A percentile compares a stretch with the other conserved stretches of the same genome.
Evolutionary conservation across 23 tunicate genomes (phyloP).

Genomic region (Corella eumyota): DNA sequence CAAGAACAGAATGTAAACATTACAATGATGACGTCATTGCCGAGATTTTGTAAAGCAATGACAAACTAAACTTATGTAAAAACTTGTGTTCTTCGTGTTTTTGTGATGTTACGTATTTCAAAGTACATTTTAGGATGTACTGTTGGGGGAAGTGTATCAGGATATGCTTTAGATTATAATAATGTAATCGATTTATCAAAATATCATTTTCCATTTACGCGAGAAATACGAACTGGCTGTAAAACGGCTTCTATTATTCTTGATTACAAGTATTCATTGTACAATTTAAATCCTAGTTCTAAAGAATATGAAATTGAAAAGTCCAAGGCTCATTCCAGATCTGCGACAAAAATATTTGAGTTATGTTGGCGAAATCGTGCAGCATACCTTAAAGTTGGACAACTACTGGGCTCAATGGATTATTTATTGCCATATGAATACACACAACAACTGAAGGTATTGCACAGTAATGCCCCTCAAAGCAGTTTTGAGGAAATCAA

Average conservation of each 20-base stretch:
- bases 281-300: neutral
- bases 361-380: conserved; percentile 87
- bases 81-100: too few species aligned
- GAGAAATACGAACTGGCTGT: conserved; percentile 43
- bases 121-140: too few species aligned
- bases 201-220: too few species aligned
- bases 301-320: neutral
- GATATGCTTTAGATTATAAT: too few species aligned
- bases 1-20: too few species aligned
- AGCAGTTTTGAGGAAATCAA: conserved; percentile 55
- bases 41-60: too few species aligned
- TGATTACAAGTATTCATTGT: conserved; percentile 59
- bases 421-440: conserved; percentile 83
- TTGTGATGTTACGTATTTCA: too few species aligned
- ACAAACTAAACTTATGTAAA: too few species aligned
- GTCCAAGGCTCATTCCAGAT: conserved; percentile 57
- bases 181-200: too few species aligned
- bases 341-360: conserved; percentile 48
- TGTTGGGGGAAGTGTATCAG: too few species aligned
- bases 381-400: conserved; percentile 92
- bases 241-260: conserved; percentile 41
- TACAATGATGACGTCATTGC: too few species aligned
- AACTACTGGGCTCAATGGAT: conserved; percentile 92
- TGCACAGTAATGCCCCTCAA: conserved; percentile 87
- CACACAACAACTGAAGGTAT: conserved; percentile 54